Percentiles rank a stretch among this genome's conserved stretches.
Conservation (phyloP, 1,140 invertebrate species). For the Drosophila equinoxialis region DNA sequence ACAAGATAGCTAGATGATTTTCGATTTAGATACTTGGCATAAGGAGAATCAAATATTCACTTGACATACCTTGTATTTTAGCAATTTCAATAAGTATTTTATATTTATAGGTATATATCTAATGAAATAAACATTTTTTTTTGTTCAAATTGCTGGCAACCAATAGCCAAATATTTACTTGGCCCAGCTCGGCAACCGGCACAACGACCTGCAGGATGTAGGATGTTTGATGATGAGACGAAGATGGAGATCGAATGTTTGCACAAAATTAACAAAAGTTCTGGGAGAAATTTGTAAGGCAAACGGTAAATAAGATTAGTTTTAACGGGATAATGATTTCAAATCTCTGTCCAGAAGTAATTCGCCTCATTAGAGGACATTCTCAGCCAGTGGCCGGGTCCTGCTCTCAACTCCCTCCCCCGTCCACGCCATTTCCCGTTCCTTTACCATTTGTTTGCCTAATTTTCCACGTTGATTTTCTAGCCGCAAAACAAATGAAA, state of each 20-base stretch:
- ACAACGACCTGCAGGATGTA: conserved; percentile 4
- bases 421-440: background rate
- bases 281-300: conserved; percentile 14
- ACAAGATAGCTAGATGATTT: too few species aligned
- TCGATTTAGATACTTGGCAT: too few species aligned
- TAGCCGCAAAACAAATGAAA: conserved; percentile 82
- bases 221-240: conserved; percentile 3
- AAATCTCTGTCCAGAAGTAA: conserved; percentile 75
- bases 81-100: too few species aligned
- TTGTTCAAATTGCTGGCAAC: background rate
- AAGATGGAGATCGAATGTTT: conserved; percentile 55
- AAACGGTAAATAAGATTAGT: conserved; percentile 55
- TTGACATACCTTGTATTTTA: too few species aligned
- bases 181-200: conserved; percentile 4
- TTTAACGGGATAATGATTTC: conserved; percentile 78
- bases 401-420: background rate
- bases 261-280: conserved; percentile 66
- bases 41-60: too few species aligned
- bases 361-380: conserved; percentile 77
- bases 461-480: conserved; percentile 82
- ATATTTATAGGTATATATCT: too few species aligned
- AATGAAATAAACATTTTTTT: too few species aligned
- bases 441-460: conserved; percentile 65
- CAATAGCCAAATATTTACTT: conserved; percentile 50
- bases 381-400: conserved; percentile 38